Evolutionary conservation across 2,888 invertebrate species (phyloP).

Genomic region (Orthonevra nobilis): DNA sequence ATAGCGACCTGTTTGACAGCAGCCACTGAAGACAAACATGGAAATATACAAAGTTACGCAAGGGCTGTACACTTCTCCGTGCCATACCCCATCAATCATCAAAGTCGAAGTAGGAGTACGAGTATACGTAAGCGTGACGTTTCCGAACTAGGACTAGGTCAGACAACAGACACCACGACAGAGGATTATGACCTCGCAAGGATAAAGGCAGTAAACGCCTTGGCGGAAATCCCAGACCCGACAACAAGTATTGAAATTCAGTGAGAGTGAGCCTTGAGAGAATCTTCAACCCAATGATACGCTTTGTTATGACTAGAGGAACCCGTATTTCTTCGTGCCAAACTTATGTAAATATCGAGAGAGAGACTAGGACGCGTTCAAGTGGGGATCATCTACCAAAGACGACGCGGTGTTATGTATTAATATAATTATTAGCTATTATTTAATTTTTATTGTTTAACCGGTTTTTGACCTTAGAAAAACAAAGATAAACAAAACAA

Average conservation of each 20-base stretch:
- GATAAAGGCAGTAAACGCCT: conserved; percentile 3
- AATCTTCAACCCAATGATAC: too few species aligned
- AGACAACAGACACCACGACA: not conserved
- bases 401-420: not conserved
- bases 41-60: not conserved
- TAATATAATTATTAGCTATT: conserved; percentile 12
- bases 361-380: not conserved
- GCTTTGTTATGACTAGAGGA: too few species aligned
- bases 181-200: conserved; percentile 3
- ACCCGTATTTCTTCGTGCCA: not conserved
- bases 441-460: conserved; percentile 8
- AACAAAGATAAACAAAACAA: too few species aligned
- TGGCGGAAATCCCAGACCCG: too few species aligned
- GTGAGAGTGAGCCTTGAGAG: too few species aligned
- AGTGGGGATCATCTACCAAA: not conserved
- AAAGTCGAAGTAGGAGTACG: not conserved
- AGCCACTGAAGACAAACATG: conserved; percentile 5
- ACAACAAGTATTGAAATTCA: too few species aligned
- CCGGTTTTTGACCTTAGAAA: not conserved
- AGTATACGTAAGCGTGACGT: conserved; percentile 11
- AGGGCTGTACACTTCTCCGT: too few species aligned
- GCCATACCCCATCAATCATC: too few species aligned
- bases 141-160: not conserved
- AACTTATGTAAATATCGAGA: not conserved
- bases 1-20: conserved; percentile 11